A percentile compares a stretch with the other conserved stretches of the same genome.
These are phyloP conservation scores for Pterobdella sp. DNA, from an alignment of 2,888 invertebrate genomes.

Conservation along the genomic window DNA sequence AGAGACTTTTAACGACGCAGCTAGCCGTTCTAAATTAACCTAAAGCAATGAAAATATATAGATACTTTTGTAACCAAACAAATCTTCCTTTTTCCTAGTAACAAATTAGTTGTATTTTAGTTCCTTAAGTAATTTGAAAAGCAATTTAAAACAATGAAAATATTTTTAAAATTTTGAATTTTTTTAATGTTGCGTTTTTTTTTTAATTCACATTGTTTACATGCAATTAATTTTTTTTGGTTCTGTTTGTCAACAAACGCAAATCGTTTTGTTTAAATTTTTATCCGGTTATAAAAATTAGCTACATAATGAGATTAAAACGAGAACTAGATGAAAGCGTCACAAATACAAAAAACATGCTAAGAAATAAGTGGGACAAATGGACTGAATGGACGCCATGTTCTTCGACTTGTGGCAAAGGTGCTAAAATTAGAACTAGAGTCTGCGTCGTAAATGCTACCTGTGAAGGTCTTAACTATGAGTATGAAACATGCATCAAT, in stretches of 20 bases:
- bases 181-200: too few species aligned
- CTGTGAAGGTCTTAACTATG: conserved; percentile 19
- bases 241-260: too few species aligned
- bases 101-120: too few species aligned
- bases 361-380: background rate
- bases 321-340: background rate
- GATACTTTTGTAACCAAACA: too few species aligned
- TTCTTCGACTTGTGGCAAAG: conserved; percentile 18
- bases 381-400: conserved; percentile 22
- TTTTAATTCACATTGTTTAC: too few species aligned
- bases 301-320: background rate
- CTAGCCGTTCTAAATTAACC: background rate
- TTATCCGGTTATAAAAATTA: background rate
- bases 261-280: background rate
- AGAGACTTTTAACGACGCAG: background rate
- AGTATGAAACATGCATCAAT: conserved; percentile 4
- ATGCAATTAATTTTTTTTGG: too few species aligned
- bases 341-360: background rate
- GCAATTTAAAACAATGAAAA: too few species aligned
- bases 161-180: too few species aligned
- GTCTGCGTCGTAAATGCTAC: background rate
- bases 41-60: background rate
- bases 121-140: too few species aligned
- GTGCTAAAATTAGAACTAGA: conserved; percentile 19
- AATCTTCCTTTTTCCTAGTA: too few species aligned